Evolutionary conservation across 2,113 vertebrate species (phyloP).

Genomic region (Eptatretus burgeri): DNA sequence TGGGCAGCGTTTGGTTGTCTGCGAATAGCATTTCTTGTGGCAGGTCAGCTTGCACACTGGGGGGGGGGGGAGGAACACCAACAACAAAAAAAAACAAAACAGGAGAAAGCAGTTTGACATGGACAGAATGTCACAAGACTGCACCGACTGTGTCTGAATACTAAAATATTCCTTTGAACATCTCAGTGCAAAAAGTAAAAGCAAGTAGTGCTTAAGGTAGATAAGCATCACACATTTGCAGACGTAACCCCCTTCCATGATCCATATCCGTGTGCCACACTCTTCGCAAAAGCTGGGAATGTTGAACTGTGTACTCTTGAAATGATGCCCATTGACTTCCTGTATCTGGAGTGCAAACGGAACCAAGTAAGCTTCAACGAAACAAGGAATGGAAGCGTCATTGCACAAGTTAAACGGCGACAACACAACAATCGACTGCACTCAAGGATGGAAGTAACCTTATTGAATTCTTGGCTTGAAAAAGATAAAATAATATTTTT

Average conservation of each 20-base stretch:
- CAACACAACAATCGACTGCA: no score
- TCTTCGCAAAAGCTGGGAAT: conserved; percentile 92
- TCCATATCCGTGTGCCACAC: conserved; percentile 94
- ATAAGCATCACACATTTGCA: conserved; percentile 37
- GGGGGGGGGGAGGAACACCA: no score
- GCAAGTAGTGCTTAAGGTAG: no score
- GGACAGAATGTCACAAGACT: background rate
- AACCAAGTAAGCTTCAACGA: no score
- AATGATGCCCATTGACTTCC: conserved; percentile 92
- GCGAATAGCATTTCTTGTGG: conserved; percentile 86
- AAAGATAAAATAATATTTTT: no score
- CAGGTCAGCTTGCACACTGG: conserved; percentile 88
- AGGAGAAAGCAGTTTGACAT: background rate
- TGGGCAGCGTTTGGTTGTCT: conserved; percentile 45
- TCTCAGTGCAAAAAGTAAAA: conserved; percentile 10
- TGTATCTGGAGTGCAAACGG: conserved; percentile 32
- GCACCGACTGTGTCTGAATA: no score
- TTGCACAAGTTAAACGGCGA: no score
- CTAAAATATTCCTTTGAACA: background rate
- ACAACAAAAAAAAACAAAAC: conserved; percentile 13
- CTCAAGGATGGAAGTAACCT: no score
- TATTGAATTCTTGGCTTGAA: no score
- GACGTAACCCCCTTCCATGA: conserved; percentile 90
- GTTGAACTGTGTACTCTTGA: conserved; percentile 89
- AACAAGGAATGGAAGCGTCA: no score